Base-by-base conservation (phyloP, 2,797 vertebrate species). In the Peromyscus nudipes region DNA sequence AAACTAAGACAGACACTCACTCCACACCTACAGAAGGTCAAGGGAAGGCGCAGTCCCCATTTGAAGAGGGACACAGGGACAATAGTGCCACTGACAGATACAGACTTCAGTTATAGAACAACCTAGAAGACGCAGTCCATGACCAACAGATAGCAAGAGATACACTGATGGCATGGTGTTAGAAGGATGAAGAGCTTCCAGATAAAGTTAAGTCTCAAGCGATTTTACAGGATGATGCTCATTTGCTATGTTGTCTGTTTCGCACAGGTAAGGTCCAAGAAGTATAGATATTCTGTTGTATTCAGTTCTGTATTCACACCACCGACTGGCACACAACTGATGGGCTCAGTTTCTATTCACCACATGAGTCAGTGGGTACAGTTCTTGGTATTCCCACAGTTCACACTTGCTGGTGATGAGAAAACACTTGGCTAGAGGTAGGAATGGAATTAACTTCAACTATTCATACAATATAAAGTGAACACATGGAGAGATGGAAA, bases 301-400 rank as follows among this genome's bases (percentile, higher is more conserved):
- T n/a, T 91, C 31, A 91, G 29, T 3, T 92, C 67, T 62, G 6
- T 81, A 52, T 11, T 11, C 76, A 90, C 11, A 91, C 49, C 57
- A 80, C 14, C 17, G 12, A 49, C 25, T 80, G 37, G 8, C 16
- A n/a, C 10, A 31, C 43, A 86, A 92, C 0, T 73, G 79, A 92
- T 79, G 19, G 52, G 52, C 49, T 95, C 49, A 85, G 34, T 64
- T 79, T 14, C 82, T 19, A 92, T 55, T 88, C 29, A 43, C n/a
- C 27, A 89, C 82, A 86, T 75, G 25, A 93, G 95, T 75, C 84
- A 80, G 75, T 69, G 40, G 57, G 62, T 81, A 89, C 31, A 91
- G 29, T 3, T 87, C 57, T 88, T 21, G 67, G 46, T 29, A n/a
- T 16, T 62, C 34, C n/a, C 43, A 92, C 1, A 83, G 27, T 81